Conservation (phyloP, 2,113 vertebrate species). For the Cephalopterus ornatus region DNA sequence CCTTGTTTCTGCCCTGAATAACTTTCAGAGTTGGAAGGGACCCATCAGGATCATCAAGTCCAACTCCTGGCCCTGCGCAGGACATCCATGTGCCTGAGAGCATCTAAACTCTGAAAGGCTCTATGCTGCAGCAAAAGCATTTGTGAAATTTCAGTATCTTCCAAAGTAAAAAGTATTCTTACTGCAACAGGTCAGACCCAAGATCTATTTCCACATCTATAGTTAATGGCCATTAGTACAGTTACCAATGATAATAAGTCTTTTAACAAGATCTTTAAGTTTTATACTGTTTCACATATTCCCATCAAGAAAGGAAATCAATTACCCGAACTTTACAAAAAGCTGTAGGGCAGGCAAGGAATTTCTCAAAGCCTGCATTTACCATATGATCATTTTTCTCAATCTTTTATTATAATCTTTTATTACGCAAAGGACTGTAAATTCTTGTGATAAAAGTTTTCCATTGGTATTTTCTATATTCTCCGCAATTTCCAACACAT, state of each 20-base stretch:
- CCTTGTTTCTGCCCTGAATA: not conserved
- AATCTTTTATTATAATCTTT: not conserved
- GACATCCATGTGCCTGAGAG: not conserved
- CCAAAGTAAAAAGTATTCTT: not conserved
- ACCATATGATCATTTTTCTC: not conserved
- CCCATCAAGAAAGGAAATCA: not conserved
- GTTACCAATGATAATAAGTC: not conserved
- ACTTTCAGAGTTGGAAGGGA: not conserved
- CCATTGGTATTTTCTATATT: not conserved
- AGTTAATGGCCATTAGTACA: not conserved
- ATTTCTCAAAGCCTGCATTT: not conserved
- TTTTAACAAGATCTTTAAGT: not conserved
- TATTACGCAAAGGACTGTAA: not conserved
- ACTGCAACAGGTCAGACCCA: not conserved
- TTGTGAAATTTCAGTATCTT: not conserved
- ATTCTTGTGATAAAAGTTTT: not conserved
- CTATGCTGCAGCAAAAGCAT: not conserved
- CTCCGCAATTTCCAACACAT: not conserved
- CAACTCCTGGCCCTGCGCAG: not conserved
- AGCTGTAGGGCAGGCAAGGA: not conserved
- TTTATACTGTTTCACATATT: not conserved
- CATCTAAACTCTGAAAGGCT: not conserved
- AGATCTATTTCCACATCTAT: fast-evolving
- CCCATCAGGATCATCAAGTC: not conserved
- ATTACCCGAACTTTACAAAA: not conserved